phyloP scores from a whole-genome alignment of 1,140 invertebrate species.

The Riptortus pedestris region DNA sequence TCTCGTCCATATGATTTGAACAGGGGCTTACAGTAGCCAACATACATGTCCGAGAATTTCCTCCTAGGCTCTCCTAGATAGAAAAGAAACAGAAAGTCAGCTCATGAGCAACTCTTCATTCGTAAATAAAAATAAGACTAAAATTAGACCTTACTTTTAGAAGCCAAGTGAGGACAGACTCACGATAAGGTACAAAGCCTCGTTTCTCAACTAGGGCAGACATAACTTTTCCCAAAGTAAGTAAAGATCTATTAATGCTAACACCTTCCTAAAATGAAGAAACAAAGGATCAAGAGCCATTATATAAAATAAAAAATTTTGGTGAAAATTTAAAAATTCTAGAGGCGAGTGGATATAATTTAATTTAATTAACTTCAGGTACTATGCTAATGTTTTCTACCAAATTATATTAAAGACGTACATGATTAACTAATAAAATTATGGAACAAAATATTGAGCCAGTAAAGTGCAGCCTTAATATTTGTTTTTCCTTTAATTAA shows the following conservation, averaged over 20 bases:
- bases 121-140: neutral
- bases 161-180: slow-evolving; percentile 72
- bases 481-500: no score
- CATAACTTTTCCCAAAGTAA: slow-evolving; percentile 78
- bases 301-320: slow-evolving; percentile 2
- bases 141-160: slow-evolving; percentile 44
- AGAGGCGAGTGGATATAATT: no score
- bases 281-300: neutral
- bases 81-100: neutral
- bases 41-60: slow-evolving; percentile 55
- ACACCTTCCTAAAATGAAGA: slow-evolving; percentile 56
- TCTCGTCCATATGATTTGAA: slow-evolving; percentile 65
- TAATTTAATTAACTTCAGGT: no score
- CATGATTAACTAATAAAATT: no score
- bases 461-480: no score
- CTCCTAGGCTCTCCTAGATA: slow-evolving; percentile 51
- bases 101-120: neutral
- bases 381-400: no score
- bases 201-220: slow-evolving; percentile 49
- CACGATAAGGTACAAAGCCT: slow-evolving; percentile 48
- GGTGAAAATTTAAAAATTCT: neutral
- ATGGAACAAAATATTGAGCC: no score
- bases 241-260: slow-evolving; percentile 62
- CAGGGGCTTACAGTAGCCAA: slow-evolving; percentile 66
- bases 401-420: no score